phyloP scores from a whole-genome alignment of 2,113 vertebrate species.

The Pterocles gutturalis region DNA sequence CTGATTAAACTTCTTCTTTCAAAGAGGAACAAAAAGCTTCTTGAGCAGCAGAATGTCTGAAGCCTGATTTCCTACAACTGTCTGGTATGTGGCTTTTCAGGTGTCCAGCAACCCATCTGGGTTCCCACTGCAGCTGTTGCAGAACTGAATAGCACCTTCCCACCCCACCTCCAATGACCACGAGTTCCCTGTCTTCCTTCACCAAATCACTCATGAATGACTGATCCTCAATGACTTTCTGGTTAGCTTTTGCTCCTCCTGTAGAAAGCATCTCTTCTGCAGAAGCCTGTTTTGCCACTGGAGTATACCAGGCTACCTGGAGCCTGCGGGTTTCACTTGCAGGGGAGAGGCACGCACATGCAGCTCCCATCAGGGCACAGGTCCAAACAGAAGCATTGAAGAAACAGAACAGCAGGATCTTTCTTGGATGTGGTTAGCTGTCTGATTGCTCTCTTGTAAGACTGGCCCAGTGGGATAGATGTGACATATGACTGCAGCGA shows the following conservation, averaged over 20 bases:
- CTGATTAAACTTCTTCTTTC: background rate
- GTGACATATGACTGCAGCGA: background rate
- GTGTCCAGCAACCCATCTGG: background rate
- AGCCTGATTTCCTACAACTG: background rate
- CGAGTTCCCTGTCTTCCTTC: background rate
- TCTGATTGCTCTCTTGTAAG: background rate
- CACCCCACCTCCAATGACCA: background rate
- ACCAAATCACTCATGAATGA: background rate
- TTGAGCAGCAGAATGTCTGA: background rate
- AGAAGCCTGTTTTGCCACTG: background rate
- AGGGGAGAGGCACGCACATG: accelerated
- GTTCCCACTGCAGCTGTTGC: background rate
- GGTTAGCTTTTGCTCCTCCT: background rate
- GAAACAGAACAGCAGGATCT: background rate
- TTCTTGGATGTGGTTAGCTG: background rate
- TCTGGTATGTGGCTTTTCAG: background rate
- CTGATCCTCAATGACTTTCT: background rate
- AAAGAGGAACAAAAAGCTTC: background rate
- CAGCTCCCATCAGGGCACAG: background rate
- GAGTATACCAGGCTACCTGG: background rate
- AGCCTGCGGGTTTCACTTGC: background rate
- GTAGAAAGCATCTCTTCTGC: background rate
- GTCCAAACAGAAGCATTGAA: background rate
- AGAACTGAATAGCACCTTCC: background rate
- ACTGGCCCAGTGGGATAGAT: background rate